Conservation (phyloP, 2,888 invertebrate genomes). For the Epirrhoe alternata region DNA sequence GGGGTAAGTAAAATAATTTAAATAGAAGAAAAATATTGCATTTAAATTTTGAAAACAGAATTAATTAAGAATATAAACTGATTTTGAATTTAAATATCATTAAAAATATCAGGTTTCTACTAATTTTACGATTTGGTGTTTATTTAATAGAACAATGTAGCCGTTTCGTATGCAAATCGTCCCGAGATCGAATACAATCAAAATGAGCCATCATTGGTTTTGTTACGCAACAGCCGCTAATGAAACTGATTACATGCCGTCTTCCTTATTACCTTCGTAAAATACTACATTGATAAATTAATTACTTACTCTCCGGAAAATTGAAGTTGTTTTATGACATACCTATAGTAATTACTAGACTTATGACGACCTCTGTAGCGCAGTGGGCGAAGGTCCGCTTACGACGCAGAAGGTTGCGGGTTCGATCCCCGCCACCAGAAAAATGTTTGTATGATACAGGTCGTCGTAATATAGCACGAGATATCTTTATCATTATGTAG, state of each 20-base stretch:
- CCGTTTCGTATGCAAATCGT: slow-evolving; percentile 21
- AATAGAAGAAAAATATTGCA: neutral
- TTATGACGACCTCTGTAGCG: too few relatives aligned
- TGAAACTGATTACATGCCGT: slow-evolving; percentile 25
- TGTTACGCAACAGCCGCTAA: slow-evolving; percentile 21
- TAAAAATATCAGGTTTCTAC: slow-evolving; percentile 6
- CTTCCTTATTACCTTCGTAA: slow-evolving; percentile 32
- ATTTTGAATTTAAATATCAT: slow-evolving; percentile 9
- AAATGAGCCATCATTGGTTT: slow-evolving; percentile 17
- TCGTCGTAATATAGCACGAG: too few relatives aligned
- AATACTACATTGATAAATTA: slow-evolving; percentile 22
- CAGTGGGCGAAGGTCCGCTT: too few relatives aligned
- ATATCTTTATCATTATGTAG: too few relatives aligned
- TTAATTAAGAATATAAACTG: neutral
- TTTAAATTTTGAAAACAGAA: neutral
- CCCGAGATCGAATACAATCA: slow-evolving; percentile 22
- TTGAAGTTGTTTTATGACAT: slow-evolving; percentile 19
- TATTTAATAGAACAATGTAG: slow-evolving; percentile 20
- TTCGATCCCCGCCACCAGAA: too few relatives aligned
- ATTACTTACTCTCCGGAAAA: slow-evolving; percentile 21
- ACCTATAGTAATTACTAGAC: slow-evolving; percentile 3
- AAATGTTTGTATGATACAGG: too few relatives aligned
- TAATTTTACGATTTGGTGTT: slow-evolving; percentile 19
- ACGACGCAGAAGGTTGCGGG: too few relatives aligned
- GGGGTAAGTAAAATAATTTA: too few relatives aligned